Evolutionary conservation across 2,797 vertebrate species (phyloP), one percentile per base, ranked within the genome.

Genomic region (Nyctibius grandis): DNA sequence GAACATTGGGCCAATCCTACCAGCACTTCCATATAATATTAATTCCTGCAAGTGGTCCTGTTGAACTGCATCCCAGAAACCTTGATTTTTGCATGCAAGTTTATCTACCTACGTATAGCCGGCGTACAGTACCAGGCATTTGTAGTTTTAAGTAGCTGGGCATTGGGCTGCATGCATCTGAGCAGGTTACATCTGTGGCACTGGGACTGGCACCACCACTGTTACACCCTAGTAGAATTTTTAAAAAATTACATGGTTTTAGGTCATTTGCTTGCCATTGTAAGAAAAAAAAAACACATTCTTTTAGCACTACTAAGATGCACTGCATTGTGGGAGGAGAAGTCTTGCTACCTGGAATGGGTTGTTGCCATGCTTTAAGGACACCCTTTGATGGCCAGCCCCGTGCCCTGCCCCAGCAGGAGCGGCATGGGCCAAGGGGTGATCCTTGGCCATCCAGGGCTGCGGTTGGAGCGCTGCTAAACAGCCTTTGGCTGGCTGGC

Each of bases 21-120:
- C 29, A 54, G 47, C 6, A 12, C 9, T 74, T 65, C 31, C 5
- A 5, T 56, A 4, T 4, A 36, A 9, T 23, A 48, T 23, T 54
- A 34, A 31, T 76, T 83, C 25, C 31, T 67, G 1, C 17, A 36
- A 60, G 31, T 34, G 33, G 21, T 59, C 16, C 15, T 54, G 17
- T 25, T 59, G 13, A 76, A 22, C 6, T 67, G 48, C 31, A 34
- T 54, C 40, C 12, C 31, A 47, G 26, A n/a, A 26, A 38, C 18
- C 12, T 11, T 2, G 0, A 7, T 47, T 67, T n/a, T 33, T 64
- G 20, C 20, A 1, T 15, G 7, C 17, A n/a, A 3, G 6, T 80
- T 61, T 67, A 15, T 28, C 36, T 36, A 0, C 33, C 19, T n/a
- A 0, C 0, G 0, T 31, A 8, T 1, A 85, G 22, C 19, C 36